Evolutionary conservation across 1,140 invertebrate genomes (phyloP).

Genomic region (Streblospio benedicti): DNA sequence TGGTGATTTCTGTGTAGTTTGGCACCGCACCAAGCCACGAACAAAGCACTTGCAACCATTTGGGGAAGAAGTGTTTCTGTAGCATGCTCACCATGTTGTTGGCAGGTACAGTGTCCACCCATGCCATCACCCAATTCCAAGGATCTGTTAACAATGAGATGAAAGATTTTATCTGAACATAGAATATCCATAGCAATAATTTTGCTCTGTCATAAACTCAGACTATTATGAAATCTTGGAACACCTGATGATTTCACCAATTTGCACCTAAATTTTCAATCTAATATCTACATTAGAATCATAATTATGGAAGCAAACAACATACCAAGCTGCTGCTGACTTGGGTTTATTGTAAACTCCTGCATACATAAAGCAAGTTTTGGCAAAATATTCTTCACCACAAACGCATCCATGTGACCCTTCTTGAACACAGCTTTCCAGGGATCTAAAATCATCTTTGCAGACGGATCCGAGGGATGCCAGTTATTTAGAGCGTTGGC

Average conservation of each 20-base stretch:
- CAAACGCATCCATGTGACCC: slow-evolving; percentile 72
- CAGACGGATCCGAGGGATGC: slow-evolving; percentile 78
- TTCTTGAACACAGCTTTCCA: slow-evolving; percentile 80
- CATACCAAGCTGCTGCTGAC: slow-evolving; percentile 65
- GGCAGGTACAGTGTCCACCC: slow-evolving; percentile 68
- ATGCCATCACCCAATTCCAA: slow-evolving; percentile 80
- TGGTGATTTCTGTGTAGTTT: slow-evolving; percentile 68
- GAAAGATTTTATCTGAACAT: too few relatives aligned
- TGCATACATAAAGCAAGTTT: slow-evolving; percentile 54
- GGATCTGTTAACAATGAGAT: too few relatives aligned
- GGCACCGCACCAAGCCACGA: slow-evolving; percentile 63
- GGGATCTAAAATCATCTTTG: slow-evolving; percentile 79
- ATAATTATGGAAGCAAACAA: slow-evolving; percentile 3
- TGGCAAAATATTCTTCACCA: slow-evolving; percentile 82
- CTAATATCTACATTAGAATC: too few relatives aligned
- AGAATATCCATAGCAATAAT: too few relatives aligned
- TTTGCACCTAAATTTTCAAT: too few relatives aligned
- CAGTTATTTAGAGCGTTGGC: slow-evolving; percentile 76
- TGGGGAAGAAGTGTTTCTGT: slow-evolving; percentile 77
- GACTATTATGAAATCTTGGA: too few relatives aligned
- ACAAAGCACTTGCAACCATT: slow-evolving; percentile 68
- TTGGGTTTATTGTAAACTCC: slow-evolving; percentile 75
- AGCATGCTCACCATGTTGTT: slow-evolving; percentile 63
- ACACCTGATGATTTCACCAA: too few relatives aligned
- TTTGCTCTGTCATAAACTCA: too few relatives aligned